Base-by-base conservation (phyloP, 2,113 vertebrate species). In the Tringa solitaria region DNA sequence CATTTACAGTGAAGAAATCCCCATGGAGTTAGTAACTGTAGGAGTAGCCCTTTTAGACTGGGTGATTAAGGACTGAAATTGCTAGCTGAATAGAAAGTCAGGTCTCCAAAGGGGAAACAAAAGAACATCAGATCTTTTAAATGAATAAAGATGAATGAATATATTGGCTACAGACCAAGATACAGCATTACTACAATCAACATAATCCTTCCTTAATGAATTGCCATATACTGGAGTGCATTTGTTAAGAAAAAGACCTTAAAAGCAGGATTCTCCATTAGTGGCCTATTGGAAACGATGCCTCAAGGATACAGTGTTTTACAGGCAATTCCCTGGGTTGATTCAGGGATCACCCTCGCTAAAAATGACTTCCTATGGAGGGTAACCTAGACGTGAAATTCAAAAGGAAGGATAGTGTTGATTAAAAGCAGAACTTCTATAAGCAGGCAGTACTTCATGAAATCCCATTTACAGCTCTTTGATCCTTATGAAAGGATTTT, bases 91-190 rank as follows among this genome's bases (percentile, higher is more conserved):
- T 89, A 67, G 80, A 59, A 91, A 96, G 77, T 60, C 37, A 92
- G 57, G 84, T 91, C 78, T 95, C 27, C 0, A 90, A 95, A 96
- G 82, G 56, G 46, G 87, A 95, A 92, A 94, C 78, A 94, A 88
- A 89, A 88, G 93, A 96, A 94, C 74, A 81, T 95, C 60, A 93
- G 64, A 95, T 95, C 89, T 93, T 87, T 86, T 90, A 91, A 93
- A 88, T 93, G 78, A 91, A 95, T 93, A 92, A 97, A 96, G 91
- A 96, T 94, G 94, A 97, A 96, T 88, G 51, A 95, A 90, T 95
- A 46, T n/a, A 13, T 94, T 97, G 91, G 94, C 91, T 86, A 23
- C 3, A 37, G 74, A 96, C 87, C 91, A 95, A 78, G 74, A 30
- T 57, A 75, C 17, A 45, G 35, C n/a, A 78, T 93, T 90, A 74